phyloP scores from a whole-genome alignment of 2,888 invertebrate genomes.

The Anthrax anthrax region DNA sequence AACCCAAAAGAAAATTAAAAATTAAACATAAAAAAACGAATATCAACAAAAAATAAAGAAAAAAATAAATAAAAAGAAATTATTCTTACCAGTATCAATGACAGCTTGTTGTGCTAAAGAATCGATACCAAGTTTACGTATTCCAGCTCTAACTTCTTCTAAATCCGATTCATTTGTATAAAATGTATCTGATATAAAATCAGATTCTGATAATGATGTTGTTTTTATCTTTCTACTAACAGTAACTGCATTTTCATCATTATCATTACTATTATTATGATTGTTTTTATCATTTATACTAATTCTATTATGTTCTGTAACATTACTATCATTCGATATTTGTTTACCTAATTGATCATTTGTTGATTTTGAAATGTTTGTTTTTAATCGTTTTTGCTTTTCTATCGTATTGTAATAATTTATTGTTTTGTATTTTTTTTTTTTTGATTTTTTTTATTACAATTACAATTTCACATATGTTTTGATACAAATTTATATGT shows the following conservation, averaged over 20 bases:
- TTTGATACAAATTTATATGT: no score
- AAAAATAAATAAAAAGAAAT: conserved; percentile 13
- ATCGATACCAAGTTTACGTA: conserved; percentile 54
- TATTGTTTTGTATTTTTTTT: not conserved
- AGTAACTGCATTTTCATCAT: not conserved
- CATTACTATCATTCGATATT: not conserved
- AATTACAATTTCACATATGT: no score
- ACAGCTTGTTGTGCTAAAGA: conserved; percentile 37
- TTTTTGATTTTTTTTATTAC: not conserved
- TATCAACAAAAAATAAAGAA: conserved; percentile 14
- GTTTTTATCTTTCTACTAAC: conserved; percentile 7
- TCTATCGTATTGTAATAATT: no score
- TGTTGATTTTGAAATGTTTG: not conserved
- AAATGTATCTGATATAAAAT: conserved; percentile 65
- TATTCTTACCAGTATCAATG: conserved; percentile 39
- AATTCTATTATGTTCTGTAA: not conserved
- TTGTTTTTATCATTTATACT: not conserved
- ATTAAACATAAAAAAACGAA: conserved; percentile 9
- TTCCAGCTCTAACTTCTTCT: conserved; percentile 59
- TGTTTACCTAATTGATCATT: not conserved
- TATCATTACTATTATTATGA: conserved; percentile 3
- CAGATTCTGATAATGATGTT: conserved; percentile 37
- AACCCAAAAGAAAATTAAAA: conserved; percentile 4
- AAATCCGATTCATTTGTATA: conserved; percentile 50
- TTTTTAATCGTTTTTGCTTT: not conserved